These are phyloP conservation scores for Drosophila lowei DNA, from an alignment of 1,140 invertebrate genomes.

Conservation along the genomic window DNA sequence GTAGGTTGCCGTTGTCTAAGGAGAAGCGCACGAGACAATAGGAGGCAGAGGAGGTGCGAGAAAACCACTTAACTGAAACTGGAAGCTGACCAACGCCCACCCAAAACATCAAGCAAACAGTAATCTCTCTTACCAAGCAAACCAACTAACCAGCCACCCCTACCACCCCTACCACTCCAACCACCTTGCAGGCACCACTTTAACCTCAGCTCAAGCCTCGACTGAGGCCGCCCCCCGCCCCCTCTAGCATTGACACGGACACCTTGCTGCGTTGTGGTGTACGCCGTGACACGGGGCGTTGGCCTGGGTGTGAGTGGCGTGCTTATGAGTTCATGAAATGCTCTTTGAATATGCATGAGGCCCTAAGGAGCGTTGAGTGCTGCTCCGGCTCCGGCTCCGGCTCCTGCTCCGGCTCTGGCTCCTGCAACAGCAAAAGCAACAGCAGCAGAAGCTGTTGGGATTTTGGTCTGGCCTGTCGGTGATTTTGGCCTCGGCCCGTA, in stretches of 20 bases:
- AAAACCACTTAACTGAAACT: slow-evolving; percentile 23
- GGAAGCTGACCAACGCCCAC: slow-evolving; percentile 23
- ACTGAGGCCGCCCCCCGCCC: neutral
- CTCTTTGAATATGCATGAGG: slow-evolving; percentile 79
- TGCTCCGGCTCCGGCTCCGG: slow-evolving; percentile 27
- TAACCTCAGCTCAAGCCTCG: slow-evolving; percentile 35
- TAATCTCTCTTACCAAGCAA: slow-evolving; percentile 4
- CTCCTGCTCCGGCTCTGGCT: slow-evolving; percentile 4
- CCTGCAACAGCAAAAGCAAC: neutral
- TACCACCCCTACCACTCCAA: neutral
- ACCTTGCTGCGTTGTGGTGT: slow-evolving; percentile 19
- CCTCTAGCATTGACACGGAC: slow-evolving; percentile 44
- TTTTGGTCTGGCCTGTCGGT: slow-evolving; percentile 33
- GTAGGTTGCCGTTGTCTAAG: neutral
- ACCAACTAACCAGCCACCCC: slow-evolving; percentile 2
- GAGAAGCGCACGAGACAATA: neutral
- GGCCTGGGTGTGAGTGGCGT: slow-evolving; percentile 56
- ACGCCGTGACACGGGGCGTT: slow-evolving; percentile 3
- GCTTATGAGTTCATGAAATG: slow-evolving; percentile 81
- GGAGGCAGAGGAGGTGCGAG: neutral
- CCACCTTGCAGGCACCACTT: slow-evolving; percentile 1
- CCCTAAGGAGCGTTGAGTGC: slow-evolving; percentile 75
- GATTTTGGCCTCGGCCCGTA: slow-evolving; percentile 47
- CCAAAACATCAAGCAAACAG: neutral
- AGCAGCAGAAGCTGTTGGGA: slow-evolving; percentile 16